phyloP scores from a whole-genome alignment of 1,140 invertebrate genomes.

The Pogonomyrmex californicus region DNA sequence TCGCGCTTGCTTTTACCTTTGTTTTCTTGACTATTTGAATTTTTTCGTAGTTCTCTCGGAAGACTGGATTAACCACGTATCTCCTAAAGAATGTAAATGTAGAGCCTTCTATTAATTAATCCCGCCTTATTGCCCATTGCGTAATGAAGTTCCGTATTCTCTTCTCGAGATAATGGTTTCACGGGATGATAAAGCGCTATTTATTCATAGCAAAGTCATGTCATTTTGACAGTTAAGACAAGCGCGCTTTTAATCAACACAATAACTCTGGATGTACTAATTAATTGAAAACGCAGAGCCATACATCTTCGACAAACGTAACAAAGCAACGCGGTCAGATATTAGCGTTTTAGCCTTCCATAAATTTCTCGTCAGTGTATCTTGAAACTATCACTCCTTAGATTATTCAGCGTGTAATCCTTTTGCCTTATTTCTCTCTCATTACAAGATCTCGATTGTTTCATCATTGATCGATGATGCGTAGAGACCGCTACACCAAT shows the following conservation, averaged over 20 bases:
- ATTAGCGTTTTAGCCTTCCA: slow-evolving; percentile 59
- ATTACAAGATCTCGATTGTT: slow-evolving; percentile 4
- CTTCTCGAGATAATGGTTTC: slow-evolving; percentile 51
- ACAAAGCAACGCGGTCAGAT: neutral
- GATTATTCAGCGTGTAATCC: neutral
- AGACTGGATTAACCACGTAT: slow-evolving; percentile 8
- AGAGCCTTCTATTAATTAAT: slow-evolving; percentile 50
- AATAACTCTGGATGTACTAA: neutral
- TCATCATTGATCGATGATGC: slow-evolving; percentile 68
- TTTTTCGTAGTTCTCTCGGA: neutral
- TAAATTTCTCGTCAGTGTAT: neutral
- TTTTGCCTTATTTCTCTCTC: slow-evolving; percentile 24
- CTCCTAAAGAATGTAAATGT: slow-evolving; percentile 1
- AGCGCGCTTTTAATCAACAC: slow-evolving; percentile 19
- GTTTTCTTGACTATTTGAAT: slow-evolving; percentile 6
- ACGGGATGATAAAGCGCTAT: slow-evolving; percentile 43
- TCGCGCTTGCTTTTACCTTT: slow-evolving; percentile 7
- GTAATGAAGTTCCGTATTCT: slow-evolving; percentile 53
- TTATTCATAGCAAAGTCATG: slow-evolving; percentile 42
- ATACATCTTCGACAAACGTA: slow-evolving; percentile 10
- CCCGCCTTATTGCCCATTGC: slow-evolving; percentile 30
- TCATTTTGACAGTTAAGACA: slow-evolving; percentile 16
- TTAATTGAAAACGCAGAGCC: slow-evolving; percentile 31
- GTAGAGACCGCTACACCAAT: slow-evolving; percentile 67
- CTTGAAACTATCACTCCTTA: slow-evolving; percentile 16